These are phyloP conservation scores for Drosophila glabriapex DNA, from an alignment of 2,888 invertebrate species.

Conservation along the genomic window DNA sequence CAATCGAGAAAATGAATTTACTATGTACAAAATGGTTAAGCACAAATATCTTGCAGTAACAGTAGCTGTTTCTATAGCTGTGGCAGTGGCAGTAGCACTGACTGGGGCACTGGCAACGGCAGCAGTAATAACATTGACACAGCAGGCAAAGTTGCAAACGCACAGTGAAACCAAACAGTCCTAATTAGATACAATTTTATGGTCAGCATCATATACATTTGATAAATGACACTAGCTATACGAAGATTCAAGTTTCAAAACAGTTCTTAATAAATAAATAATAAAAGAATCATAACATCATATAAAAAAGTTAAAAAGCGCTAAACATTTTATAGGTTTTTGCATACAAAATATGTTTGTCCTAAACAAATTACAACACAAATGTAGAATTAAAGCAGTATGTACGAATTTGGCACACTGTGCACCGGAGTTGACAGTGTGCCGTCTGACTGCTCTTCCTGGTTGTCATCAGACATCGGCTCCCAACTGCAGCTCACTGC, in stretches of 20 bases:
- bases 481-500: conserved; percentile 1
- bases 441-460: conserved; percentile 4
- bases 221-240: not conserved
- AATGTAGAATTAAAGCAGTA: too few species aligned
- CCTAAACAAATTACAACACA: not conserved
- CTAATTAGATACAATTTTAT: not conserved
- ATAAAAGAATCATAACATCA: too few species aligned
- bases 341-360: not conserved
- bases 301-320: too few species aligned
- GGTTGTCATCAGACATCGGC: not conserved
- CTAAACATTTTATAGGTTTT: too few species aligned
- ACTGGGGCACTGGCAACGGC: not conserved
- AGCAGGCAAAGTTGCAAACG: not conserved
- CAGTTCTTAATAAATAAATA: not conserved
- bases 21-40: conserved; percentile 70
- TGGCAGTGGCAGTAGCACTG: not conserved
- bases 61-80: not conserved
- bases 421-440: conserved; percentile 9
- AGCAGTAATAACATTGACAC: conserved; percentile 1
- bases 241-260: not conserved
- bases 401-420: conserved; percentile 19
- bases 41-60: conserved; percentile 51
- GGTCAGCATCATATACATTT: not conserved
- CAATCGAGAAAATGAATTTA: conserved; percentile 80
- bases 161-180: conserved; percentile 15